These are phyloP conservation scores for Eulemur rufifrons DNA, from an alignment of 2,113 vertebrate species.

Conservation along the genomic window DNA sequence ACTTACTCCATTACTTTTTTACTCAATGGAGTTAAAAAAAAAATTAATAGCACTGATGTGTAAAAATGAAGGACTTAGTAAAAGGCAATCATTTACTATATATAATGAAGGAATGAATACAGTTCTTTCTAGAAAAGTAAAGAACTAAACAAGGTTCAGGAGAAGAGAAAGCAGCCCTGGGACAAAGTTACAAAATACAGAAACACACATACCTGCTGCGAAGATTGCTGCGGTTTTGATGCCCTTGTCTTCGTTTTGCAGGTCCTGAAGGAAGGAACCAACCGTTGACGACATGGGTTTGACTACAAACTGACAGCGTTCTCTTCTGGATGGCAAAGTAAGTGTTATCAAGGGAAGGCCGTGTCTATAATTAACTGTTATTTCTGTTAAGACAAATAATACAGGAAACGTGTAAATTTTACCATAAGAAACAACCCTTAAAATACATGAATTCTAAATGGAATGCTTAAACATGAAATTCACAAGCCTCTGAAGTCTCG, in stretches of 20 bases:
- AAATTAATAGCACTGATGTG: background rate
- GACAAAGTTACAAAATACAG: background rate
- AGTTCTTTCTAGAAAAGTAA: background rate
- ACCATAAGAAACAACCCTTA: background rate
- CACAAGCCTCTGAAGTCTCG: background rate
- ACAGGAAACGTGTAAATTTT: background rate
- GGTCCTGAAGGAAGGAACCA: slow-evolving; percentile 88
- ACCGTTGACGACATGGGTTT: slow-evolving; percentile 90
- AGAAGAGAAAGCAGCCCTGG: background rate
- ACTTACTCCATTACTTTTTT: background rate
- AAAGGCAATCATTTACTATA: background rate
- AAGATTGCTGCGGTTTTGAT: slow-evolving; percentile 82
- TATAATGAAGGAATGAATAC: background rate
- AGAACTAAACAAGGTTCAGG: background rate
- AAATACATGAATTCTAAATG: background rate
- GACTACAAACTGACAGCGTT: slow-evolving; percentile 92
- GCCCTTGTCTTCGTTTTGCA: slow-evolving; percentile 91
- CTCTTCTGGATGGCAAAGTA: slow-evolving; percentile 90
- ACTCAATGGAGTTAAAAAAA: background rate
- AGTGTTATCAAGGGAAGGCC: slow-evolving; percentile 92
- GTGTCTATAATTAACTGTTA: slow-evolving; percentile 88
- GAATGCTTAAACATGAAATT: background rate
- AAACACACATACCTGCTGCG: slow-evolving; percentile 83
- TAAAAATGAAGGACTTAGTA: background rate
- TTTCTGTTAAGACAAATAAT: slow-evolving; percentile 77